These are phyloP conservation scores for Actinostola sp. DNA, from an alignment of 92 coral and sea anemone species.

Conservation along the genomic window DNA sequence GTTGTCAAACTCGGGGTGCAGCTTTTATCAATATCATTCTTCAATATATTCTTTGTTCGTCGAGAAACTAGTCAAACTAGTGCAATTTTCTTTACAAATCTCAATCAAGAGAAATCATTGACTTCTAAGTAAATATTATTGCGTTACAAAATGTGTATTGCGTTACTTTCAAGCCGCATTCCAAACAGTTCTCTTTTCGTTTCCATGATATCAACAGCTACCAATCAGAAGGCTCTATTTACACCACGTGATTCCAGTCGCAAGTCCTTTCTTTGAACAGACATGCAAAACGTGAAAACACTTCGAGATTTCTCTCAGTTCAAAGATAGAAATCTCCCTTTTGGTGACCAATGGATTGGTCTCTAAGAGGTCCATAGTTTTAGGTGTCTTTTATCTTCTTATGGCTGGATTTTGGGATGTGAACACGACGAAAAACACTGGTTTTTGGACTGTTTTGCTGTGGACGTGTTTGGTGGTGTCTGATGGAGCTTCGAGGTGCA, in stretches of 20 bases:
- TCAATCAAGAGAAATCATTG: no score
- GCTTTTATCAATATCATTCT: no score
- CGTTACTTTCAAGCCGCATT: constrained; percentile 16
- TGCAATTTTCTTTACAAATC: no score
- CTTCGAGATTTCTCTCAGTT: constrained; percentile 20
- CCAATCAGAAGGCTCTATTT: constrained; percentile 10
- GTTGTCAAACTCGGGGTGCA: no score
- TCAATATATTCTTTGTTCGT: no score
- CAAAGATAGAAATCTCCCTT: constrained; percentile 21
- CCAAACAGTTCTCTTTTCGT: constrained; percentile 22
- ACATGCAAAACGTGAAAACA: constrained; percentile 5
- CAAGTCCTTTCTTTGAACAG: not conserved
- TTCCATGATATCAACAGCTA: constrained; percentile 15
- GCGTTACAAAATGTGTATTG: not conserved
- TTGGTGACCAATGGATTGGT: constrained; percentile 25
- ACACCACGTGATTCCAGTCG: constrained; percentile 15
- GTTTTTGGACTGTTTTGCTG: constrained; percentile 18
- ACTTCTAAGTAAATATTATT: no score
- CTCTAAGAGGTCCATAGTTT: not conserved
- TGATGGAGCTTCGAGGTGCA: constrained; percentile 60
- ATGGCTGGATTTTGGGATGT: constrained; percentile 28
- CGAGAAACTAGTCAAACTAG: no score
- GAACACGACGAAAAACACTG: not conserved
- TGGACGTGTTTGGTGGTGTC: constrained; percentile 53
- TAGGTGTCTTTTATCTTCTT: not conserved